Conservation (phyloP, 2,797 vertebrate genomes). For the Miichthys miiuy region DNA sequence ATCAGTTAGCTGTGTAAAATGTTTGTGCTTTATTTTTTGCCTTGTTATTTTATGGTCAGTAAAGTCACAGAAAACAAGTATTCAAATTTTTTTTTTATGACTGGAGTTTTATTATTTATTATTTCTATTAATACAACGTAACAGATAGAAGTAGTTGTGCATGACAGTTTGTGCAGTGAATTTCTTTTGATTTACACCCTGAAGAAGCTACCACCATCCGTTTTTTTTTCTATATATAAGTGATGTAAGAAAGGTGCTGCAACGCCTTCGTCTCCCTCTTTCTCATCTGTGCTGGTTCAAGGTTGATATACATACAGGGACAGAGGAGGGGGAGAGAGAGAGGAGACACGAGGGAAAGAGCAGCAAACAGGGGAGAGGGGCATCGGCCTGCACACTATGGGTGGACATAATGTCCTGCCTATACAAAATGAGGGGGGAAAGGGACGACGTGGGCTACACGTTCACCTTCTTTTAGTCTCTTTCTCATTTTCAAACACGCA, state of each 20-base stretch:
- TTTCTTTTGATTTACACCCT: constrained; percentile 13
- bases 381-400: constrained; percentile 3
- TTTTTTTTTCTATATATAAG: background rate
- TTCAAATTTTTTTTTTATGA: background rate
- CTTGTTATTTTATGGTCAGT: background rate
- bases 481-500: constrained; percentile 23
- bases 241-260: constrained; percentile 9
- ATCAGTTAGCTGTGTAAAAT: constrained; percentile 4
- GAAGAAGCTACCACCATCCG: constrained; percentile 3
- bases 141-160: background rate
- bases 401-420: constrained; percentile 53
- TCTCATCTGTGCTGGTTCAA: constrained; percentile 41
- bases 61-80: background rate
- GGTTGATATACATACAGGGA: constrained; percentile 40
- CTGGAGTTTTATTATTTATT: background rate
- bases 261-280: background rate
- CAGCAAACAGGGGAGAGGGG: background rate
- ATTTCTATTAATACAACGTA: constrained; percentile 15
- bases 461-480: constrained; percentile 11
- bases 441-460: background rate
- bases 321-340: constrained; percentile 17
- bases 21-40: background rate
- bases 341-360: constrained; percentile 20
- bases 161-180: background rate
- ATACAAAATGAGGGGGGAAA: constrained; percentile 26